These are phyloP conservation scores for Petrocephalus sullivani DNA, from an alignment of 2,797 vertebrate genomes.

Conservation along the genomic window DNA sequence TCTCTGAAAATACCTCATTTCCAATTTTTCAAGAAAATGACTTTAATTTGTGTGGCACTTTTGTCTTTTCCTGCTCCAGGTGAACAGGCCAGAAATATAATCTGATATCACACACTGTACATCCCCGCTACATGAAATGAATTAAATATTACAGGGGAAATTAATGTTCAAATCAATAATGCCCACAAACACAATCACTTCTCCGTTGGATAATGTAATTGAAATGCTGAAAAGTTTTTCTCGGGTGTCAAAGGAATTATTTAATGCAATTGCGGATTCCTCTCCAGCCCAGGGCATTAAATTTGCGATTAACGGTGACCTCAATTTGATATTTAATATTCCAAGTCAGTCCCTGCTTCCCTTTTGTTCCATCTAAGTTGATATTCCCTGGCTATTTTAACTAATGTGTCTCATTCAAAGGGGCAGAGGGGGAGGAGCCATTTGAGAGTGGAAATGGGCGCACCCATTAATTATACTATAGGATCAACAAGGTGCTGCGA, in stretches of 20 bases:
- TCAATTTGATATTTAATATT: slow-evolving; percentile 16
- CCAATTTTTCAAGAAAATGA: not conserved
- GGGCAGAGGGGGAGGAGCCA: not conserved
- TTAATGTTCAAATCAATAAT: not conserved
- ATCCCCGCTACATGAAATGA: not conserved
- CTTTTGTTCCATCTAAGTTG: slow-evolving; percentile 5
- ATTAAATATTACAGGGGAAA: not conserved
- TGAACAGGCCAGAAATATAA: not conserved
- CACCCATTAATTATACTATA: not conserved
- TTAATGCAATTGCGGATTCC: not conserved
- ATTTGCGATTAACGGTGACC: slow-evolving; percentile 15
- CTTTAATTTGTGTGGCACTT: not conserved
- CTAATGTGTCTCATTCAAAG: slow-evolving; percentile 5
- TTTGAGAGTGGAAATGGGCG: not conserved
- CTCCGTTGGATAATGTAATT: not conserved
- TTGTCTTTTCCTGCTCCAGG: not conserved
- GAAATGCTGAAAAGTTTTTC: slow-evolving; percentile 7
- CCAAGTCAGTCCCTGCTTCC: not conserved
- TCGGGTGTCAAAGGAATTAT: not conserved
- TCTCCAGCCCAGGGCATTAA: slow-evolving; percentile 8
- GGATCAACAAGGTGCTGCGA: not conserved
- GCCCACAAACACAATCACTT: not conserved
- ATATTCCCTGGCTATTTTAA: slow-evolving; percentile 11
- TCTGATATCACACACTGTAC: not conserved
- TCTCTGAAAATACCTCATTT: not conserved